Evolutionary conservation across 2,797 vertebrate species (phyloP), one percentile per base, ranked within the genome.

Genomic region (Takifugu rubripes): DNA sequence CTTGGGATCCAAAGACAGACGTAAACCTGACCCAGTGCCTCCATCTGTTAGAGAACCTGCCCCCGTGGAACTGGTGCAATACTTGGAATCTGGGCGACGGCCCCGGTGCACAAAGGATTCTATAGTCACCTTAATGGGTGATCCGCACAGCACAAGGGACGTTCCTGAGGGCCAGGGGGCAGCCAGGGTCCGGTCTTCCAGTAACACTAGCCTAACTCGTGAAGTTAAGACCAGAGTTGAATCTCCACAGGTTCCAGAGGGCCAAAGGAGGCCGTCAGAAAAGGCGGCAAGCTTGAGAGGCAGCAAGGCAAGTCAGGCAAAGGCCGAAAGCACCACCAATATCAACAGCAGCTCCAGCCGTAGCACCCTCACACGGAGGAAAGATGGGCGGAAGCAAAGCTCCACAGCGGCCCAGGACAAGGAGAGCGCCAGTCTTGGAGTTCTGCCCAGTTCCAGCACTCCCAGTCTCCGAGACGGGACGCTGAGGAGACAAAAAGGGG

Each of bases 51-150:
- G 70, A 31, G 71, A 79, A 27, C 54, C 83, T 0, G 81, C 87
- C 0, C 85, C 87, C 5, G 90, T 82, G 0, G 93, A 94, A 72
- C 79, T 97, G 26, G 93, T 96, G 2, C 91, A 95, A 52, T 96
- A 95, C 81, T 70, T 95, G 80, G 94, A 97, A 62, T 95, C 94
- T 1, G 92, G 93, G 11, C 89, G 93, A 12, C 87, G 94, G 29
- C 93, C 95, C 0, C 91, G 90, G 1, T 92, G 91, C 81, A 94
- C 93, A 0, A 94, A 90, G 46, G 92, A 92, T 55, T 83, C 93
- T 31, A 94, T 96, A 43, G 78, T 89, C 12, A 86, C 86, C 0
- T 56, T 93, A 43, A 81, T 93, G 90, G 84, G 67, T 0, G 84
- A 79, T 0, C 70, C 89, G 1, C 56, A 83, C 1, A 56, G 70